Evolutionary conservation across 1,140 invertebrate genomes (phyloP), one percentile per base, ranked within the genome.

Genomic region (Pteromalus puparum): DNA sequence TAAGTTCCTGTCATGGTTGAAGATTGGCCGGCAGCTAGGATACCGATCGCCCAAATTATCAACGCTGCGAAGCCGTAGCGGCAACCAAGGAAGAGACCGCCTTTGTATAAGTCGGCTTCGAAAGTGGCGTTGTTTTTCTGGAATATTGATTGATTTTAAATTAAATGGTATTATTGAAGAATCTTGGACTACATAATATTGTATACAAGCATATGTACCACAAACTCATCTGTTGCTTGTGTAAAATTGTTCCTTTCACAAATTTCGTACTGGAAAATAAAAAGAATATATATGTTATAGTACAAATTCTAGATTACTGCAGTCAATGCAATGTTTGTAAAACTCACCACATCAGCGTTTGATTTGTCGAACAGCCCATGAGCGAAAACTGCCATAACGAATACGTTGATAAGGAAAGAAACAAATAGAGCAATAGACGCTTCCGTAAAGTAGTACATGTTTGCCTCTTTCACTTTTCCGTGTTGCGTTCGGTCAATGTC

Each of bases 1-100:
- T 96, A 97, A 13, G 96, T 96, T 46, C 96, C 96, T 1, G 97
- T 97, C 97, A 97, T 98, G 2, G 97, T 98, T n/a, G 97, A 98
- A 87, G 96, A 97, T 91, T 98, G 97, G 65, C 97, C 97, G 84
- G 97, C 97, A 72, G 97, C 97, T 85, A 98, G 92, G 89, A 98
- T 98, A 80, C 97, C 97, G 72, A 98, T 93, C 1, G 96, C 97
- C 97, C 97, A 98, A 87, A 98, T 97, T 88, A 97, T 97, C 95
- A 98, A 96, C 13, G 97, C 96, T 1, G 94, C 94, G 1, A 94
- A 89, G 6, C 97, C 97, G 92, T 97, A 98, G 77, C 95, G 93
- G 91, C 97, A 98, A 21, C 97, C 97, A 2, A 98, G 93, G 89
- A 96, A 98, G 72, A 98, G 94, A 9, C 97, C 97, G 79, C 97